Evolutionary conservation across 1,140 invertebrate genomes (phyloP).

Genomic region (Oscheius sp.): DNA sequence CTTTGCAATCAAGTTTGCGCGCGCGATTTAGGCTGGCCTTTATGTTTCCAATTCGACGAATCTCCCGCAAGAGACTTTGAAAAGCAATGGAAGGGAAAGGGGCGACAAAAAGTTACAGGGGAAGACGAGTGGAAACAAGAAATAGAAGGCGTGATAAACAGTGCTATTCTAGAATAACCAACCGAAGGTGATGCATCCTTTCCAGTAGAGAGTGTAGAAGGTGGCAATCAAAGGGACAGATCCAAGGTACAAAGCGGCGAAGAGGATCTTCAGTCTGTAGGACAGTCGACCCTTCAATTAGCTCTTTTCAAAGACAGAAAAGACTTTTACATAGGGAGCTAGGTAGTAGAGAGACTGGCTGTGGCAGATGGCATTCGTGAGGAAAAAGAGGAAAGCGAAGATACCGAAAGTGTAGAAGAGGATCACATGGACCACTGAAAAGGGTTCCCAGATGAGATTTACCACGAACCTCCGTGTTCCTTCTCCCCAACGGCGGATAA

Average conservation of each 20-base stretch:
- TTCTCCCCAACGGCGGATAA: constrained; percentile 36
- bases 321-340: constrained; percentile 35
- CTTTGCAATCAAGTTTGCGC: no score
- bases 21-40: no score
- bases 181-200: constrained; percentile 37
- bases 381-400: constrained; percentile 31
- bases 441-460: not conserved
- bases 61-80: no score
- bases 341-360: constrained; percentile 36
- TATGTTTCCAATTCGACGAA: no score
- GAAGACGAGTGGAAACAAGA: no score
- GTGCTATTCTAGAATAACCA: no score
- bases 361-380: constrained; percentile 37
- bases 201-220: constrained; percentile 39
- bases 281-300: constrained; percentile 28
- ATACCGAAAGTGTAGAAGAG: constrained; percentile 40
- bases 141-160: no score
- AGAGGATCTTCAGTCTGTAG: constrained; percentile 27
- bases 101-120: no score
- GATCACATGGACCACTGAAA: constrained; percentile 33
- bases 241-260: constrained; percentile 11
- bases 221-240: constrained; percentile 30
- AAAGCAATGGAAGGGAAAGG: no score
- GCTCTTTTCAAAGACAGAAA: not conserved
- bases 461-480: constrained; percentile 29